Conservation (phyloP, 2,797 vertebrate species). For the Diceros bicornis region DNA sequence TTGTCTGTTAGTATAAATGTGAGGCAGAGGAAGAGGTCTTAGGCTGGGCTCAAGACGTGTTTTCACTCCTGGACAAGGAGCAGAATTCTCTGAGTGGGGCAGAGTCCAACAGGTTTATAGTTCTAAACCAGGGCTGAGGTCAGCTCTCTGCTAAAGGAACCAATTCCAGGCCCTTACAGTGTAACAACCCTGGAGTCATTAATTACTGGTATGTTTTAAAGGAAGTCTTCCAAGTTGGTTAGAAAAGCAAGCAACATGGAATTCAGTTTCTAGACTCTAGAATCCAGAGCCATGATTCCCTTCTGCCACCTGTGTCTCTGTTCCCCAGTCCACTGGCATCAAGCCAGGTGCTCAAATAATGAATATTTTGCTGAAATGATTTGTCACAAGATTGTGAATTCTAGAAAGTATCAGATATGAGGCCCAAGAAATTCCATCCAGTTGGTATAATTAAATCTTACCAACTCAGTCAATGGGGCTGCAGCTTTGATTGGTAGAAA, state of each 20-base stretch:
- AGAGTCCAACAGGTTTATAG: background rate
- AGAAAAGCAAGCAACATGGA: background rate
- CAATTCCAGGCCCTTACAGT: background rate
- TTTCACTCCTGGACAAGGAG: background rate
- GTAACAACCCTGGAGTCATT: background rate
- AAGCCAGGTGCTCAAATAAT: background rate
- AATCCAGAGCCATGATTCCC: background rate
- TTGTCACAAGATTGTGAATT: background rate
- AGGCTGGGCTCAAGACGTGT: background rate
- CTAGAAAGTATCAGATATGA: background rate
- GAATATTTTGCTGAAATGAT: background rate
- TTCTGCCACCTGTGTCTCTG: background rate
- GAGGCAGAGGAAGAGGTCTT: background rate
- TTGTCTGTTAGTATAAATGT: background rate
- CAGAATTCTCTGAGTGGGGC: background rate
- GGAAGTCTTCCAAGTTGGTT: background rate
- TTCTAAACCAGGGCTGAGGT: background rate
- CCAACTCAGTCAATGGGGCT: background rate
- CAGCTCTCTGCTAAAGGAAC: background rate
- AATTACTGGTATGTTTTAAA: background rate
- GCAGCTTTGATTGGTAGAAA: background rate
- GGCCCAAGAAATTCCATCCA: background rate
- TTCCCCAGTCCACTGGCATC: background rate
- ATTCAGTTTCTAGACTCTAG: background rate
- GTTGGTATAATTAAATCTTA: constrained; percentile 18